A percentile compares a stretch with the other conserved stretches of the same genome.
Conservation (phyloP, 2,797 vertebrate species). For the Erpetoichthys calabaricus region DNA sequence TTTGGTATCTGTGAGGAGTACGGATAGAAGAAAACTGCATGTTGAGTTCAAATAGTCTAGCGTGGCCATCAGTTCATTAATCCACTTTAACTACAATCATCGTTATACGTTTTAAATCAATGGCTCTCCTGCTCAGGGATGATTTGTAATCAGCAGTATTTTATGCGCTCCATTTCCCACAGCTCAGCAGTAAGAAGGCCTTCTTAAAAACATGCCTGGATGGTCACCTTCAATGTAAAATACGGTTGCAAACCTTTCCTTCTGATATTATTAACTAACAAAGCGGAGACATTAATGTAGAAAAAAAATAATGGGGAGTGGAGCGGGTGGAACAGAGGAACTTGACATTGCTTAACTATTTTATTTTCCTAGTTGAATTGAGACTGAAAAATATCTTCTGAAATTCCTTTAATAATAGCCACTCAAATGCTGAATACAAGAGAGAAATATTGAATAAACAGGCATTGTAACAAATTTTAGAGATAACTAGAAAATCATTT, state of each 20-base stretch:
- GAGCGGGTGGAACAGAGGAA: too few relatives aligned
- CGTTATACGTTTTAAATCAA: conserved; percentile 1
- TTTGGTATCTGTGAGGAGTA: too few relatives aligned
- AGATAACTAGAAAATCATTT: too few relatives aligned
- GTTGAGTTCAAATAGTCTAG: too few relatives aligned
- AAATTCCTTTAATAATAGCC: too few relatives aligned
- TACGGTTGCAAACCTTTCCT: background rate
- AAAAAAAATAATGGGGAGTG: background rate
- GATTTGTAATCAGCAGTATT: background rate
- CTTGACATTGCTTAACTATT: too few relatives aligned
- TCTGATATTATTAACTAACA: background rate
- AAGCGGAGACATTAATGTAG: background rate
- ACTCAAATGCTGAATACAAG: too few relatives aligned
- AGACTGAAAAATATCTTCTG: too few relatives aligned
- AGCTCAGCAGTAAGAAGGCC: background rate
- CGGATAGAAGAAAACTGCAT: too few relatives aligned
- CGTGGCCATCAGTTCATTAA: background rate
- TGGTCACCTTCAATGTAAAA: background rate
- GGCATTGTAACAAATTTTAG: too few relatives aligned
- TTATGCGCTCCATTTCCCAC: background rate
- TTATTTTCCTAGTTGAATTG: too few relatives aligned
- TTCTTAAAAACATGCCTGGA: background rate
- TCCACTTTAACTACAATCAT: background rate
- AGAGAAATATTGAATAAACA: too few relatives aligned
- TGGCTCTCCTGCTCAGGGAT: background rate